Base-by-base conservation (phyloP, 2,113 vertebrate genomes). In the Neofelis nebulosa region DNA sequence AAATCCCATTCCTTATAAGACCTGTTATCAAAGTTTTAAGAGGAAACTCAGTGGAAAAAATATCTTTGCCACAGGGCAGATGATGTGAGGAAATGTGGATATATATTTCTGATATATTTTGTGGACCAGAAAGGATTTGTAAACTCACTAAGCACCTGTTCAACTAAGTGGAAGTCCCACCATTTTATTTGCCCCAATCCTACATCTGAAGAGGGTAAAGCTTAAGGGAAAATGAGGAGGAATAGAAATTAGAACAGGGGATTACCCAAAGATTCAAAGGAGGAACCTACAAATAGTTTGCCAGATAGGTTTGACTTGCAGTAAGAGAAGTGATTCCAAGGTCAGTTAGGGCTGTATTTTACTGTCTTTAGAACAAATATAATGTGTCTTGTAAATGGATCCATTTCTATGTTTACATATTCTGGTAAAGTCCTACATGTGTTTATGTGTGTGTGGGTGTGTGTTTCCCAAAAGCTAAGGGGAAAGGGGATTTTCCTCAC, bases 381-480 rank as follows among this genome's bases (percentile, higher is more conserved):
- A 68, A 45, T 41, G 25, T 71, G 11, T 79, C 71, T 76, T 29
- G 5, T 80, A 89, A 86, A 48, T 86, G 12, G 29, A 85, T 89
- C n/a, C 12, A n/a, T 71, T 76, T 89, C 66, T 91, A 4, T 21
- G 52, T 88, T 86, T 66, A 27, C 41, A 18, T 48, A 27, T 84
- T 79, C 29, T 55, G 1, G 29, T 71, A 50, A 80, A 85, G 21
- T 90, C 66, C 13, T 92, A 5, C 33, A 13, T 50, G 13, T 81
- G 36, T 57, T 3, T 94, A n/a, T 55, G 16, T 66, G 55, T 29
- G 3, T 69, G 14, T 21, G 21, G 38, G 12, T 31, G 16, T 36
- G 48, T 61, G 52, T 91, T 74, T 88, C 27, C n/a, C 87, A 95
- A 93, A 95, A 76, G 16, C 48, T 29, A 90, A 68, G 31, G 84